These are phyloP conservation scores for Microcebus jonahi DNA, from an alignment of 2,113 vertebrate species.

Conservation along the genomic window DNA sequence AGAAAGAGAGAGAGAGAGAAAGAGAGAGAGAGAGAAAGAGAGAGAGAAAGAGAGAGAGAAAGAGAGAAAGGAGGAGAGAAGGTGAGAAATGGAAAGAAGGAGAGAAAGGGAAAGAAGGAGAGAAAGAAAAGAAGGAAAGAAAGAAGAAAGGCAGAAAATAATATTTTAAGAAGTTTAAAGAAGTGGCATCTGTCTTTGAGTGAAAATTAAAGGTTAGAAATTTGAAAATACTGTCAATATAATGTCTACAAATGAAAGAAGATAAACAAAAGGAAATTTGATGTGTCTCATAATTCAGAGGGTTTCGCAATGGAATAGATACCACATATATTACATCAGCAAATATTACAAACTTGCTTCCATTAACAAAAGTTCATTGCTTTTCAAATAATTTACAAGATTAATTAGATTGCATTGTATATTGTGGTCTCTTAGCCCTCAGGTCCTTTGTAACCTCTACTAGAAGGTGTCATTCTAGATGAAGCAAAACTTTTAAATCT, in stretches of 20 bases:
- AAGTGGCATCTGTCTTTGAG: neutral
- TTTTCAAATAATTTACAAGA: neutral
- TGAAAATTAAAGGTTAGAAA: constrained; percentile 14
- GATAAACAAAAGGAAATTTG: neutral
- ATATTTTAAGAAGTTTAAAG: neutral
- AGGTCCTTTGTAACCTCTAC: neutral
- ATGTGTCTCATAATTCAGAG: neutral
- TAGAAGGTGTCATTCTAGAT: too few species aligned
- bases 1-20: too few species aligned
- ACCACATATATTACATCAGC: neutral
- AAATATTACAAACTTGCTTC: neutral
- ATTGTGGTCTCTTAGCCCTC: neutral
- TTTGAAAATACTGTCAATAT: neutral
- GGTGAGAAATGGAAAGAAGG: too few species aligned
- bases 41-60: too few species aligned
- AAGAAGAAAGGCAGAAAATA: too few species aligned
- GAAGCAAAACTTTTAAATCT: too few species aligned
- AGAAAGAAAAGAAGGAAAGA: too few species aligned
- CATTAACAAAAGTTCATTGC: neutral
- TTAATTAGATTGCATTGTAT: neutral
- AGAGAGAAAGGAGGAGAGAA: too few species aligned
- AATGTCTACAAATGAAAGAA: neutral
- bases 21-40: too few species aligned
- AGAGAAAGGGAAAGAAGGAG: too few species aligned
- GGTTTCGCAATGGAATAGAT: neutral